Conservation (phyloP, 2,888 invertebrate genomes). For the Andrena camellia region DNA sequence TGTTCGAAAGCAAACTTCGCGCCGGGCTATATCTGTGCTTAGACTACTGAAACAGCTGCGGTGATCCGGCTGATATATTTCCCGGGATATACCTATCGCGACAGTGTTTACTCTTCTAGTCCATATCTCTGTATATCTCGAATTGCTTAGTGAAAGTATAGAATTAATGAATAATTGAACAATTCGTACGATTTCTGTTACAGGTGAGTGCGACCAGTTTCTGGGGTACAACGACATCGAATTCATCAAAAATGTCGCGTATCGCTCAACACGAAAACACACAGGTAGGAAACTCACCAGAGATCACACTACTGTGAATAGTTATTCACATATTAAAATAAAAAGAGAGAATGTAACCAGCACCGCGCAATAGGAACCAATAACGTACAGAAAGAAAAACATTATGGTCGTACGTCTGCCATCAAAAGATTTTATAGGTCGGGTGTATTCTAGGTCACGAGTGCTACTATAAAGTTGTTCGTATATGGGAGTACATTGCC, state of each 20-base stretch:
- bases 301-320: neutral
- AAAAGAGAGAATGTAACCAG: neutral
- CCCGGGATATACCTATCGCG: neutral
- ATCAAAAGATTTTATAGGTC: neutral
- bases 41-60: constrained; percentile 34
- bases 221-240: constrained; percentile 63
- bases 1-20: constrained; percentile 38
- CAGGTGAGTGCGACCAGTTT: constrained; percentile 77
- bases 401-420: neutral
- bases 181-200: constrained; percentile 44
- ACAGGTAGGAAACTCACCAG: constrained; percentile 69
- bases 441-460: neutral
- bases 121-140: neutral
- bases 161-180: neutral
- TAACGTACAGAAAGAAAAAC: constrained; percentile 1
- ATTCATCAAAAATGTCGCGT: constrained; percentile 56
- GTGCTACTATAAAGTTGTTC: neutral
- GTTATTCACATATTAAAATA: neutral
- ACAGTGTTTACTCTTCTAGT: neutral
- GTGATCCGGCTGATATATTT: constrained; percentile 14
- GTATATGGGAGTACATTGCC: neutral
- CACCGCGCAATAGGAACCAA: neutral
- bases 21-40: constrained; percentile 17
- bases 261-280: constrained; percentile 61
- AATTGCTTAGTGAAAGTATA: neutral